Percentiles rank a stretch among this genome's conserved stretches.
Conservation (phyloP, 2,113 vertebrate species). For the Onychorhynchus coronatus region DNA sequence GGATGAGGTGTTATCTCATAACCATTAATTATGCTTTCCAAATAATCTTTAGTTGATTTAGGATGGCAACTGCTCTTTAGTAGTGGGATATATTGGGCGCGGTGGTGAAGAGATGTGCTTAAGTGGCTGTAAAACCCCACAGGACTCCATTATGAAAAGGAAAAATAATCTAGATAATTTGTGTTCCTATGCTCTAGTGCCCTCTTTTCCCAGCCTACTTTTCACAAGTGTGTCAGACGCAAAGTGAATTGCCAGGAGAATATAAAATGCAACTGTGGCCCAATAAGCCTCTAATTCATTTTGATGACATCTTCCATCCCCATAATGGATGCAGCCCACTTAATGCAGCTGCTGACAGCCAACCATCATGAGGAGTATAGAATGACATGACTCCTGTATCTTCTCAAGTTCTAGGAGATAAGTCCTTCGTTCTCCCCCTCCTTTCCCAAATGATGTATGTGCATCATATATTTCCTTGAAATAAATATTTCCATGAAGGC, state of each 20-base stretch:
- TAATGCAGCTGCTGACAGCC: constrained; percentile 75
- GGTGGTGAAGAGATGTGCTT: not conserved
- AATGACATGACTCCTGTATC: constrained; percentile 38
- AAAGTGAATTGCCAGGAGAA: constrained; percentile 48
- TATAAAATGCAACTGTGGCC: constrained; percentile 26
- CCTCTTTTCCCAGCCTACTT: not conserved
- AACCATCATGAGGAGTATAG: not conserved
- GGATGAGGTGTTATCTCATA: not conserved
- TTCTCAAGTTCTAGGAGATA: constrained; percentile 28
- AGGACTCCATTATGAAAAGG: not conserved
- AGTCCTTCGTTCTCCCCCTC: not conserved
- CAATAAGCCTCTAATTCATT: constrained; percentile 67
- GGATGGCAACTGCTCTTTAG: not conserved
- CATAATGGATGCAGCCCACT: constrained; percentile 62
- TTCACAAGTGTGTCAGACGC: not conserved
- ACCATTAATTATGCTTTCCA: not conserved
- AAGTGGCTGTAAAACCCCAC: not conserved
- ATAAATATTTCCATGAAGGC: not conserved
- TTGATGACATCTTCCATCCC: constrained; percentile 77
- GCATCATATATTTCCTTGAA: not conserved
- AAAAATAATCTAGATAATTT: not conserved
- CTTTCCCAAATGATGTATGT: not conserved
- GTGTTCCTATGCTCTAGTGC: not conserved
- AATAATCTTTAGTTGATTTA: not conserved
- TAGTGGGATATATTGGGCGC: not conserved